These are phyloP conservation scores for Elachura formosa DNA, from an alignment of 2,113 vertebrate genomes.

Conservation along the genomic window DNA sequence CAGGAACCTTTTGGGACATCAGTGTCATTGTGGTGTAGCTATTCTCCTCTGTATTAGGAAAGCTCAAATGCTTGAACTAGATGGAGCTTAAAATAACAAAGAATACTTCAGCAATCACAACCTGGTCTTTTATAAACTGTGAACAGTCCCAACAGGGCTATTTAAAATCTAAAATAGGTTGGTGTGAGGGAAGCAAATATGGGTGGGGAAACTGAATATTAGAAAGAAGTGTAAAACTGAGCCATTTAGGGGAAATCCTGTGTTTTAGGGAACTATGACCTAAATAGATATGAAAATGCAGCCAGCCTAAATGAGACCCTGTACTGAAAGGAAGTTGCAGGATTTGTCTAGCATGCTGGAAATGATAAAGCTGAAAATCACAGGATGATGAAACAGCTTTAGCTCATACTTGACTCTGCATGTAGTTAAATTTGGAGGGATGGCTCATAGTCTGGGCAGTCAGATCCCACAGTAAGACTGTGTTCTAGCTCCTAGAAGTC, in stretches of 20 bases:
- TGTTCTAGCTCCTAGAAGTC: constrained; percentile 46
- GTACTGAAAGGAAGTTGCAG: constrained; percentile 1
- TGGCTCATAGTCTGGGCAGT: constrained; percentile 62
- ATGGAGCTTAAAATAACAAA: constrained; percentile 19
- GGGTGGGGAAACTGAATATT: neutral
- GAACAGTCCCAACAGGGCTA: neutral
- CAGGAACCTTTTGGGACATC: neutral
- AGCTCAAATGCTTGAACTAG: neutral
- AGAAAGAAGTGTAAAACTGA: neutral
- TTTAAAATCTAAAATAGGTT: neutral
- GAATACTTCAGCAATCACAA: neutral
- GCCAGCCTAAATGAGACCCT: neutral
- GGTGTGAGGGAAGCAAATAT: neutral
- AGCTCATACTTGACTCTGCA: constrained; percentile 7
- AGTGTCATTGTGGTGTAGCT: neutral
- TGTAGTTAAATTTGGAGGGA: constrained; percentile 57
- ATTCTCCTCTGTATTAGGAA: neutral
- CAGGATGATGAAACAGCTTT: constrained; percentile 31
- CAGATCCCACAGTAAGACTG: constrained; percentile 24
- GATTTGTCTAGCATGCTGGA: neutral
- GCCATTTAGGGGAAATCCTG: constrained; percentile 11
- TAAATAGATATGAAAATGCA: neutral
- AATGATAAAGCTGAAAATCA: constrained; percentile 8
- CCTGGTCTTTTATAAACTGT: neutral
- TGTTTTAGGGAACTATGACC: neutral